These are phyloP conservation scores for Hirtodrosophila duncani DNA, from an alignment of 2,888 invertebrate species.

Conservation along the genomic window DNA sequence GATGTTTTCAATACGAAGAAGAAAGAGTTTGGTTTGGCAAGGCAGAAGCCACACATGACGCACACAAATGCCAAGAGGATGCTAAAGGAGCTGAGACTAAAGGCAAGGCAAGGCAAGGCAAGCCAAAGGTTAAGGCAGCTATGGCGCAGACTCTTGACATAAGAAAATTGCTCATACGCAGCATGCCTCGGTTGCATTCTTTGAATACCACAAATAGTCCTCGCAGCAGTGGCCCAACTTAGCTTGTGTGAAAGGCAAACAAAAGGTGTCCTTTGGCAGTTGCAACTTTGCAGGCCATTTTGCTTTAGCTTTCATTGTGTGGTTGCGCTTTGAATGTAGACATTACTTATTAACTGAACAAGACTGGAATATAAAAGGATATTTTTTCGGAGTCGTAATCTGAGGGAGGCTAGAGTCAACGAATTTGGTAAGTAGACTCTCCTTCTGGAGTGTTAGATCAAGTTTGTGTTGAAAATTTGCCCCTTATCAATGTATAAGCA, in stretches of 20 bases:
- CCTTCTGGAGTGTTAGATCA: too few relatives aligned
- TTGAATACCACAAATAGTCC: conserved; percentile 54
- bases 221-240: conserved; percentile 13
- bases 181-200: conserved; percentile 57
- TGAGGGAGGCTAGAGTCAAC: too few relatives aligned
- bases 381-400: too few relatives aligned
- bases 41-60: conserved; percentile 13
- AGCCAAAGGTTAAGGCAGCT: conserved; percentile 51
- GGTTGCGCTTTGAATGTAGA: conserved; percentile 22
- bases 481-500: too few relatives aligned
- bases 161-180: conserved; percentile 65
- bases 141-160: conserved; percentile 25
- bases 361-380: too few relatives aligned
- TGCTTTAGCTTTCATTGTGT: conserved; percentile 9
- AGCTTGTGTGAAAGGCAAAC: conserved; percentile 9
- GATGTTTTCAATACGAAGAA: conserved; percentile 50
- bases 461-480: too few relatives aligned
- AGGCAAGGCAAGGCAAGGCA: conserved; percentile 17
- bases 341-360: conserved; percentile 23
- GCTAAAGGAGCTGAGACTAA: conserved; percentile 21
- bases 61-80: too few relatives aligned
- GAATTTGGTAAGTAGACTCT: too few relatives aligned
- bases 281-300: conserved; percentile 18
- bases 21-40: conserved; percentile 9
- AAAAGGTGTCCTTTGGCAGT: conserved; percentile 20